phyloP scores from a whole-genome alignment of 1,140 invertebrate species.

The Drosophila athabasca region DNA sequence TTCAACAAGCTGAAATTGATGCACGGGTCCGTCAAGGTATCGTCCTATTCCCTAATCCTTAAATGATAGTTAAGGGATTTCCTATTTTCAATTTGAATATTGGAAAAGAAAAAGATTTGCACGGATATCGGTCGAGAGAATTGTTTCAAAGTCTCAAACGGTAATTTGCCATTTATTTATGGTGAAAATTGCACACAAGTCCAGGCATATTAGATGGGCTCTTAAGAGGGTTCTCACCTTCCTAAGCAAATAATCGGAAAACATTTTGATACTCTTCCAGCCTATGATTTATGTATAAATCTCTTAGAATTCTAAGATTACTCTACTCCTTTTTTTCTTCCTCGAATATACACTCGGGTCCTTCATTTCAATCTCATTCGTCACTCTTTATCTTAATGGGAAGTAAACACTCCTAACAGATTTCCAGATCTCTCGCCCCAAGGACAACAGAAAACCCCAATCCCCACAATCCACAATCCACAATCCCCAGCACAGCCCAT shows the following conservation, averaged over 20 bases:
- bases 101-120: too few relatives aligned
- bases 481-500: conserved; percentile 3
- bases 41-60: conserved; percentile 5
- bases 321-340: not conserved
- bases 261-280: too few relatives aligned
- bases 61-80: conserved; percentile 1
- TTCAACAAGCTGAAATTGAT: conserved; percentile 46
- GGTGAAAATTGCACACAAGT: too few relatives aligned
- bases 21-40: conserved; percentile 18
- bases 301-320: too few relatives aligned
- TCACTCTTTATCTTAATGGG: conserved; percentile 33
- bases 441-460: conserved; percentile 7
- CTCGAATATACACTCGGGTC: conserved; percentile 1
- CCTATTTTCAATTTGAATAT: too few relatives aligned
- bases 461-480: not conserved
- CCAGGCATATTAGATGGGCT: too few relatives aligned
- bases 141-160: too few relatives aligned
- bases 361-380: conserved; percentile 23
- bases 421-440: conserved; percentile 24
- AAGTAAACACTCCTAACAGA: conserved; percentile 21
- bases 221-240: too few relatives aligned
- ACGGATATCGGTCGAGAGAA: too few relatives aligned
- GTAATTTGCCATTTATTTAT: too few relatives aligned
- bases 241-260: too few relatives aligned
- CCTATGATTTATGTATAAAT: too few relatives aligned